Base-by-base conservation (phyloP, 2,113 vertebrate species). In the Sander vitreus region DNA sequence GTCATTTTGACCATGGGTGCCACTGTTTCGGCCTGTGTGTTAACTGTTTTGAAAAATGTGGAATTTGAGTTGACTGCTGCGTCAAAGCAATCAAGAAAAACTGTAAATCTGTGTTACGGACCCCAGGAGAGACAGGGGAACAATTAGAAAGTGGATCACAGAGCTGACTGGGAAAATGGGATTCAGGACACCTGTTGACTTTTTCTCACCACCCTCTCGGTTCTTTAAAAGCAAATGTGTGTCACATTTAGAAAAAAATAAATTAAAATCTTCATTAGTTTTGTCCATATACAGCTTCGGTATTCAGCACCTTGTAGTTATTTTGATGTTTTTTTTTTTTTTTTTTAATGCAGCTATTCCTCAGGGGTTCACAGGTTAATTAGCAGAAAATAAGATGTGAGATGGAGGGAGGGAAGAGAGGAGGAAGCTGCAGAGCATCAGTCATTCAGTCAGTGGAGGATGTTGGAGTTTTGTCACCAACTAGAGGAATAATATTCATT, bases 61-160 rank as follows among this genome's bases (percentile, higher is more conserved):
- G n/a, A n/a, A n/a, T n/a, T n/a, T n/a, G n/a, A n/a, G n/a, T n/a
- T n/a, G n/a, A n/a, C n/a, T n/a, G n/a, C n/a, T n/a, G n/a, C n/a
- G n/a, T n/a, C n/a, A n/a, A n/a, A n/a, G n/a, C n/a, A n/a, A n/a
- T n/a, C n/a, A n/a, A n/a, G n/a, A n/a, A n/a, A n/a, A n/a, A n/a
- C n/a, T n/a, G n/a, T n/a, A 78, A 81, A 89, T 92, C 81, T 86
- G 84, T 90, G 89, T 76, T 94, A 86, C 21, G 54, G 82, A 82
- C 78, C 90, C 85, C 89, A 76, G 62, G 88, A 81, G 91, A 87
- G 63, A 75, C 19, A 19, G 15, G 25, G 68, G 62, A 89, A 81
- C 89, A 93, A 90, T 94, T 93, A 93, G 84, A 93, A 95, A 94
- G 76, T 94, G 83, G 93, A 93, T 93, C 93, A 93, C 50, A 43